These are phyloP conservation scores for Ormyrus rosae DNA, from an alignment of 2,888 invertebrate genomes.

Conservation along the genomic window DNA sequence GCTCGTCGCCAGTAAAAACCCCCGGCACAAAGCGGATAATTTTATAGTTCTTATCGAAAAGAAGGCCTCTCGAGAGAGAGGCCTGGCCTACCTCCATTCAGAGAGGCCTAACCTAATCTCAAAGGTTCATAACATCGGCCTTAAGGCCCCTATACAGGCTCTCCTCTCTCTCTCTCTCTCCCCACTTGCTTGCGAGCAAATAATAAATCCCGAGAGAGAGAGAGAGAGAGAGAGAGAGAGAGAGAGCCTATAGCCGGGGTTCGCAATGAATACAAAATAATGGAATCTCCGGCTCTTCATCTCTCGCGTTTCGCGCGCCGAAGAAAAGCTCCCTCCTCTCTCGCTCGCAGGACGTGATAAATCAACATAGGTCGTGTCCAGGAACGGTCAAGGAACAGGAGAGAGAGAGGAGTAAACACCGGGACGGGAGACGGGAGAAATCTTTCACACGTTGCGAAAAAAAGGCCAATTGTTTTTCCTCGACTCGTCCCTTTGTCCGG, in stretches of 20 bases:
- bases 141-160: no score
- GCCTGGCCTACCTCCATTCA: no score
- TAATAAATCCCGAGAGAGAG: neutral
- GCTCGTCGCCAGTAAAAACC: no score
- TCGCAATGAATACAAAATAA: constrained; percentile 48
- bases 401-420: neutral
- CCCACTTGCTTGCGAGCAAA: no score
- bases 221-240: constrained; percentile 8
- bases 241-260: neutral
- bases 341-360: neutral
- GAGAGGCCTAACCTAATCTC: no score
- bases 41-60: no score
- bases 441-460: constrained; percentile 54
- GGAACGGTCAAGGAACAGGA: no score
- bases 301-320: constrained; percentile 15
- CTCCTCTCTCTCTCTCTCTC: no score
- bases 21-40: no score
- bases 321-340: neutral
- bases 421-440: constrained; percentile 1
- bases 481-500: constrained; percentile 55
- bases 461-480: constrained; percentile 56
- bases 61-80: no score
- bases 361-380: constrained; percentile 23
- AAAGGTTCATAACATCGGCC: no score
- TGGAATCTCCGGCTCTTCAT: constrained; percentile 38